A percentile compares a stretch with the other conserved stretches of the same genome.
Evolutionary conservation across 1,140 invertebrate genomes (phyloP).

Genomic region (Heliconius congener): DNA sequence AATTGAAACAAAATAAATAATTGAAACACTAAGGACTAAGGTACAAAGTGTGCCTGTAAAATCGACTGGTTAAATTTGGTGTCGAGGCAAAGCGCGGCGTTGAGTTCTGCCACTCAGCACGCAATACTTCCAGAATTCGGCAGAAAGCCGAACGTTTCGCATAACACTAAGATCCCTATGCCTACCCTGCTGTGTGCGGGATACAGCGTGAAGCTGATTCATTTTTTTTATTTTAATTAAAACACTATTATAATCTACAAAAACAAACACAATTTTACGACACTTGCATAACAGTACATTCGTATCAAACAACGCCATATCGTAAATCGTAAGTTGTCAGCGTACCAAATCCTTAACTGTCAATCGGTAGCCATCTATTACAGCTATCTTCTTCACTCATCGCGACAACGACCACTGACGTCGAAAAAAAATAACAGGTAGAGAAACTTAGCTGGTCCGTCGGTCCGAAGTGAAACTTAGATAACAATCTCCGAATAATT

Average conservation of each 20-base stretch:
- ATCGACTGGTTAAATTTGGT: no score
- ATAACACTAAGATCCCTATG: no score
- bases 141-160: no score
- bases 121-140: no score
- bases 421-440: constrained; percentile 61
- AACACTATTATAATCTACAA: neutral
- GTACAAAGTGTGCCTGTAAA: no score
- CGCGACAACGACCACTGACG: constrained; percentile 55
- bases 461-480: constrained; percentile 63
- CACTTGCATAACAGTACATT: neutral
- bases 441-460: constrained; percentile 68
- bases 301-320: constrained; percentile 33
- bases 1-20: neutral
- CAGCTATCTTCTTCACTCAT: constrained; percentile 62
- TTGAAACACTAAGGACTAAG: neutral
- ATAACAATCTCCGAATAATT: constrained; percentile 67
- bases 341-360: constrained; percentile 49
- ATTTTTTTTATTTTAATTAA: no score
- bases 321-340: constrained; percentile 47
- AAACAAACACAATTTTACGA: constrained; percentile 8
- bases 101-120: no score
- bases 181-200: no score
- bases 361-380: constrained; percentile 71
- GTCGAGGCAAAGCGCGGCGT: no score
- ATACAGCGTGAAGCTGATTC: no score